phyloP scores from a whole-genome alignment of 1,140 invertebrate genomes.

The Temnothorax longispinosus region DNA sequence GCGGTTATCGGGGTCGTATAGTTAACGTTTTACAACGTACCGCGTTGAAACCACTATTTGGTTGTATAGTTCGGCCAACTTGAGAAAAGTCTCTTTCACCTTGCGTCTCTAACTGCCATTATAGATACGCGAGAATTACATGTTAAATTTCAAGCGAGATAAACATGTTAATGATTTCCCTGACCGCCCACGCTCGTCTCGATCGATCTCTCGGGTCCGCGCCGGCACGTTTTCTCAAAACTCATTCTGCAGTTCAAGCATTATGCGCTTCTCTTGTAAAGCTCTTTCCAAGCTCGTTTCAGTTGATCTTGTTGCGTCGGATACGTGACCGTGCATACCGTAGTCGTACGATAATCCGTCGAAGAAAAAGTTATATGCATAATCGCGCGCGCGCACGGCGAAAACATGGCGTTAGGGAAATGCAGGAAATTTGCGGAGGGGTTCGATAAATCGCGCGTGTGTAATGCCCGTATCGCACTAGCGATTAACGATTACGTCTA shows the following conservation, averaged over 20 bases:
- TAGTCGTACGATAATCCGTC: conserved; percentile 42
- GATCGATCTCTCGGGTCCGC: conserved; percentile 1
- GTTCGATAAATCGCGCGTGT: not conserved
- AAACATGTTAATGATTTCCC: conserved; percentile 28
- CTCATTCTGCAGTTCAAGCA: conserved; percentile 8
- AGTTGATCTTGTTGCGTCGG: conserved; percentile 52
- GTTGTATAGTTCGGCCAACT: not conserved
- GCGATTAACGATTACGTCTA: too few species aligned
- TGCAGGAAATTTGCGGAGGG: not conserved
- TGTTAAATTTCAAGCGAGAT: not conserved
- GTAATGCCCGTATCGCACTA: too few species aligned
- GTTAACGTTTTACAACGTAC: conserved; percentile 36
- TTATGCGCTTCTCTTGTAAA: conserved; percentile 30
- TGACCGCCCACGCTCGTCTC: not conserved
- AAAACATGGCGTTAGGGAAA: conserved; percentile 5
- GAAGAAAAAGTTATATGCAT: conserved; percentile 43
- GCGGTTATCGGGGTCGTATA: conserved; percentile 14
- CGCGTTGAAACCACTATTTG: not conserved
- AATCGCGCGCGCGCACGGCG: conserved; percentile 11
- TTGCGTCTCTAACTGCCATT: not conserved
- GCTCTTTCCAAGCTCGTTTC: conserved; percentile 36
- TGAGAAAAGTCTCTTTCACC: not conserved
- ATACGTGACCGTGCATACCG: conserved; percentile 44
- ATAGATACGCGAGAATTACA: not conserved
- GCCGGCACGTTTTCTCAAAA: conserved; percentile 8